A percentile compares a stretch with the other conserved stretches of the same genome.
Evolutionary conservation across 53 echinoderm and acorn worm genomes (phyloP).

Genomic region (Crossaster papposus): DNA sequence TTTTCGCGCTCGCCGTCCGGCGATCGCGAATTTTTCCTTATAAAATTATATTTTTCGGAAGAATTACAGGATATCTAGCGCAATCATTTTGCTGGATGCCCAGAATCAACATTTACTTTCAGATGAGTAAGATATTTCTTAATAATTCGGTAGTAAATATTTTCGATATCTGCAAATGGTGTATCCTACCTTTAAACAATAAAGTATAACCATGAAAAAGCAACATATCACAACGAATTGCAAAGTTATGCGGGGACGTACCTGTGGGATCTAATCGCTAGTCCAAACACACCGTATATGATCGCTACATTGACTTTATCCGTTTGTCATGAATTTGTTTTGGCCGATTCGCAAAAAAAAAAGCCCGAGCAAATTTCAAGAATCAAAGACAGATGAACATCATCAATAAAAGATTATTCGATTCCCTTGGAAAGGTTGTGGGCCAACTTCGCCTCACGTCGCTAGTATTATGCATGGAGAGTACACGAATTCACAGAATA

Average conservation of each 20-base stretch:
- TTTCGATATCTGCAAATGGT: no score
- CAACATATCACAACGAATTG: neutral
- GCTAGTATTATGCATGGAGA: neutral
- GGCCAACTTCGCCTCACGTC: neutral
- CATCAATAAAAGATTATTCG: neutral
- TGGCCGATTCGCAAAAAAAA: neutral
- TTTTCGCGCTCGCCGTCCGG: no score
- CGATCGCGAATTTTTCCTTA: no score
- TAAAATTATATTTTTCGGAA: no score
- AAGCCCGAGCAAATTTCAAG: neutral
- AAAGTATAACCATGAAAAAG: neutral
- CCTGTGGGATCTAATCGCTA: neutral
- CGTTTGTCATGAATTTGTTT: constrained; percentile 4
- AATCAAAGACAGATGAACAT: neutral
- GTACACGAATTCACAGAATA: neutral
- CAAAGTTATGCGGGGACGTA: neutral
- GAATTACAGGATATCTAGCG: no score
- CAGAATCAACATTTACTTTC: no score
- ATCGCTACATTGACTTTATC: neutral
- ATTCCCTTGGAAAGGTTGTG: neutral
- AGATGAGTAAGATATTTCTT: no score
- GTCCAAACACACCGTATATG: neutral
- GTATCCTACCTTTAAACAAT: no score
- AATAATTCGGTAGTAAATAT: no score
- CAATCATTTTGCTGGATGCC: no score